Evolutionary conservation across 2,113 vertebrate genomes (phyloP).

Genomic region (Brachirus orientalis): DNA sequence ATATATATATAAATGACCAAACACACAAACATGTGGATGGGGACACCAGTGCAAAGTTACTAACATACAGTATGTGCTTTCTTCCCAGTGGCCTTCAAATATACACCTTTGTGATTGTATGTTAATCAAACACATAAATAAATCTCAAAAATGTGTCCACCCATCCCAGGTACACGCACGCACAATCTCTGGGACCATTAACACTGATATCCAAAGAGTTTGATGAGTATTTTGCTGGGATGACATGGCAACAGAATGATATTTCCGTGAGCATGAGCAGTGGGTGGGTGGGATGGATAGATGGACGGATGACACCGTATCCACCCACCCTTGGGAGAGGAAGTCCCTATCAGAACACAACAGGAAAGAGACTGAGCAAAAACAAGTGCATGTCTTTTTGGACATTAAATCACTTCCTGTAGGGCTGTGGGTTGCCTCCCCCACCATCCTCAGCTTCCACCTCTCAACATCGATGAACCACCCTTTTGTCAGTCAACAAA

Average conservation of each 20-base stretch:
- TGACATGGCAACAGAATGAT: slow-evolving; percentile 52
- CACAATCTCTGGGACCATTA: not conserved
- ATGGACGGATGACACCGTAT: slow-evolving; percentile 80
- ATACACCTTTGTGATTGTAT: slow-evolving; percentile 1
- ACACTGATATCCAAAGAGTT: slow-evolving; percentile 6
- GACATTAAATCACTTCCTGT: slow-evolving; percentile 85
- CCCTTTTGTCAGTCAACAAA: slow-evolving; percentile 23
- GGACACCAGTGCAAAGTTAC: not conserved
- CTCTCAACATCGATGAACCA: slow-evolving; percentile 26
- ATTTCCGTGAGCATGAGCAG: slow-evolving; percentile 58
- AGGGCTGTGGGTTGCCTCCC: slow-evolving; percentile 55
- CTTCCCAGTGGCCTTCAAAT: slow-evolving; percentile 14
- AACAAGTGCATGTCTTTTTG: slow-evolving; percentile 84
- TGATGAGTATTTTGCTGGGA: slow-evolving; percentile 2
- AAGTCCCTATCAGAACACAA: slow-evolving; percentile 86
- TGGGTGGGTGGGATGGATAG: slow-evolving; percentile 38
- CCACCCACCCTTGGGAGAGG: slow-evolving; percentile 82
- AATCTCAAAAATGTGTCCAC: slow-evolving; percentile 2
- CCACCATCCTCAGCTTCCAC: slow-evolving; percentile 30
- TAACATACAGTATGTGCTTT: slow-evolving; percentile 1
- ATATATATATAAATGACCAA: too few relatives aligned
- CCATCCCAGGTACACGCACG: not conserved
- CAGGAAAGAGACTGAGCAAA: slow-evolving; percentile 83
- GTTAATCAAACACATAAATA: not conserved
- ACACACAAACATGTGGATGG: not conserved